phyloP scores from a whole-genome alignment of 2,888 invertebrate species.

The Agonopterix subpropinquella region DNA sequence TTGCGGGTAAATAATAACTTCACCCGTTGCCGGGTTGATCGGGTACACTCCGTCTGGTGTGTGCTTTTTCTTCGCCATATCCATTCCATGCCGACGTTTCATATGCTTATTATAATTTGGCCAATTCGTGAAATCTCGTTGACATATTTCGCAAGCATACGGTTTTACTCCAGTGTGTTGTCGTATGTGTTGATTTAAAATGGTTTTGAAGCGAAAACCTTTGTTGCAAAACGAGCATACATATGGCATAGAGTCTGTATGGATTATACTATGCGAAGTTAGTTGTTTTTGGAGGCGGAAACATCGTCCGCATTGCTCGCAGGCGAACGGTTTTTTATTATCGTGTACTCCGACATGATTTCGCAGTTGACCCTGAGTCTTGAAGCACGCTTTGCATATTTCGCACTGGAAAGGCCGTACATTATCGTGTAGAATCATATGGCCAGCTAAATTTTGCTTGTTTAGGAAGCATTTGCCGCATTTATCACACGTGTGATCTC shows the following conservation, averaged over 20 bases:
- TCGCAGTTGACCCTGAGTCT: slow-evolving; percentile 29
- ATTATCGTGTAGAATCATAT: slow-evolving; percentile 44
- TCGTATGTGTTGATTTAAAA: slow-evolving; percentile 79
- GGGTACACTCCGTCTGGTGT: slow-evolving; percentile 55
- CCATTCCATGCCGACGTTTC: slow-evolving; percentile 81
- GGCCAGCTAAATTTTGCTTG: slow-evolving; percentile 35
- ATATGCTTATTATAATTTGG: slow-evolving; percentile 87
- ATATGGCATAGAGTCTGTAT: slow-evolving; percentile 86
- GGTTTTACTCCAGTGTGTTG: slow-evolving; percentile 81
- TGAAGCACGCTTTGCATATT: slow-evolving; percentile 47
- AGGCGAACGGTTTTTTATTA: slow-evolving; percentile 41
- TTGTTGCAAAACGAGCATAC: slow-evolving; percentile 82
- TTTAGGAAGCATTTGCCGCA: slow-evolving; percentile 15
- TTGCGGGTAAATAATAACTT: slow-evolving; percentile 29
- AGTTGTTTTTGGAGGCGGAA: slow-evolving; percentile 81
- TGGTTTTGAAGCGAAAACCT: slow-evolving; percentile 80
- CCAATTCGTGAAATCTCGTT: slow-evolving; percentile 82
- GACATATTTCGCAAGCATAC: slow-evolving; percentile 81
- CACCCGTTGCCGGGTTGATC: slow-evolving; percentile 38
- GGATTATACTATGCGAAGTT: slow-evolving; percentile 83
- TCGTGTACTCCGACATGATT: slow-evolving; percentile 40
- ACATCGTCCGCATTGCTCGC: slow-evolving; percentile 60
- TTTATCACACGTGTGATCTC: slow-evolving; percentile 45
- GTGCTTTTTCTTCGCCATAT: slow-evolving; percentile 42
- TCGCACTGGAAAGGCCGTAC: slow-evolving; percentile 45